Evolutionary conservation across 2,888 invertebrate species (phyloP).

Genomic region (Marronus borbonicus): DNA sequence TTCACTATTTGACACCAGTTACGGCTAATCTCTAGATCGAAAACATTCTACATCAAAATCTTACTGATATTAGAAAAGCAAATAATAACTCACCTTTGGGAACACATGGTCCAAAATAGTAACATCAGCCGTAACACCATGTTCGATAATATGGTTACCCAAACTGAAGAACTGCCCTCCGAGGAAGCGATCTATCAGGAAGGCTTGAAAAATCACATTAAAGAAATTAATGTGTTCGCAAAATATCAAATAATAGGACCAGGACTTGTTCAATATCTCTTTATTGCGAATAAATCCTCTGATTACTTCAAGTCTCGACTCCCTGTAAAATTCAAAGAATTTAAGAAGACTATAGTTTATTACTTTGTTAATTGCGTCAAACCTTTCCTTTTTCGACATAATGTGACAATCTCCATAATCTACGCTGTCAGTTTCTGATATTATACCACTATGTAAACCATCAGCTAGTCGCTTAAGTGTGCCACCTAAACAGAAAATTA

Average conservation of each 20-base stretch:
- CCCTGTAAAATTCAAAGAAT: conserved; percentile 58
- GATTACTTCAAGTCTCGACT: conserved; percentile 68
- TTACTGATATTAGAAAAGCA: background rate
- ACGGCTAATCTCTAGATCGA: no score
- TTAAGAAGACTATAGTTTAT: background rate
- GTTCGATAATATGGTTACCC: conserved; percentile 77
- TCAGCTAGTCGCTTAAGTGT: conserved; percentile 83
- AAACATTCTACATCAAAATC: background rate
- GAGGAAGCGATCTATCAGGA: conserved; percentile 83
- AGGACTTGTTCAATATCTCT: conserved; percentile 81
- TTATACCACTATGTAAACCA: conserved; percentile 81
- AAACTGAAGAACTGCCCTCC: conserved; percentile 83
- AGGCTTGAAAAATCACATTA: conserved; percentile 85
- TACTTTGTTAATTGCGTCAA: background rate
- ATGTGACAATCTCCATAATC: conserved; percentile 68
- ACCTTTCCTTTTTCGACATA: conserved; percentile 71
- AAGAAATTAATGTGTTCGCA: conserved; percentile 86
- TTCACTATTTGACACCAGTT: no score
- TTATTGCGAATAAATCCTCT: conserved; percentile 71
- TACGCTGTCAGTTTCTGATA: conserved; percentile 73
- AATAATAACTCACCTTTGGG: conserved; percentile 77
- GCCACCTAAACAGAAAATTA: conserved; percentile 73
- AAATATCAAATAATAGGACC: conserved; percentile 83
- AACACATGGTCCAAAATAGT: conserved; percentile 86
- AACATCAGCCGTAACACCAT: conserved; percentile 75